These are phyloP conservation scores for Catocala nupta DNA, from an alignment of 2,888 invertebrate genomes.

Conservation along the genomic window DNA sequence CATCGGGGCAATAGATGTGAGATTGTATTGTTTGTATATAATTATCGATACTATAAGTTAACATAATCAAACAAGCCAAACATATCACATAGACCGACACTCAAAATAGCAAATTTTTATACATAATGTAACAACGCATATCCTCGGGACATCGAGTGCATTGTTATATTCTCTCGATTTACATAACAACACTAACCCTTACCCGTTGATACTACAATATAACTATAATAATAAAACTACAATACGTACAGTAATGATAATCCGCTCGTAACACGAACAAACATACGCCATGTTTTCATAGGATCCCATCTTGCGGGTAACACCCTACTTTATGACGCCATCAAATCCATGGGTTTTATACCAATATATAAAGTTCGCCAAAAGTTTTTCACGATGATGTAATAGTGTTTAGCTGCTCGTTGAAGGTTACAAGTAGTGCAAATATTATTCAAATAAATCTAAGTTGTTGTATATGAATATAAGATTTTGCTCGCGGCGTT, in stretches of 20 bases:
- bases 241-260: slow-evolving; percentile 31
- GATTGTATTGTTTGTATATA: no score
- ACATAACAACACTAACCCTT: slow-evolving; percentile 21
- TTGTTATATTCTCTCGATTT: slow-evolving; percentile 10
- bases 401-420: slow-evolving; percentile 24
- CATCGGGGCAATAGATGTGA: no score
- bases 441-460: not conserved
- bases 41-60: no score
- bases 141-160: slow-evolving; percentile 7
- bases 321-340: slow-evolving; percentile 37
- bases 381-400: slow-evolving; percentile 25
- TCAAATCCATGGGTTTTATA: slow-evolving; percentile 44
- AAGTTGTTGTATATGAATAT: not conserved
- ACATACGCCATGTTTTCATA: slow-evolving; percentile 38
- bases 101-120: no score
- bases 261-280: slow-evolving; percentile 29
- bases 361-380: slow-evolving; percentile 37
- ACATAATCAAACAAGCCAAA: no score
- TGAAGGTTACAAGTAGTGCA: slow-evolving; percentile 1
- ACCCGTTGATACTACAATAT: slow-evolving; percentile 29
- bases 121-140: no score
- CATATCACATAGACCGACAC: no score
- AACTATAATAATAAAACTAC: slow-evolving; percentile 35
- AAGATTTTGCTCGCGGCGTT: no score
- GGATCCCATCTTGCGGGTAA: slow-evolving; percentile 37